These are phyloP conservation scores for Xylocampa areola DNA, from an alignment of 2,888 invertebrate species.

Conservation along the genomic window DNA sequence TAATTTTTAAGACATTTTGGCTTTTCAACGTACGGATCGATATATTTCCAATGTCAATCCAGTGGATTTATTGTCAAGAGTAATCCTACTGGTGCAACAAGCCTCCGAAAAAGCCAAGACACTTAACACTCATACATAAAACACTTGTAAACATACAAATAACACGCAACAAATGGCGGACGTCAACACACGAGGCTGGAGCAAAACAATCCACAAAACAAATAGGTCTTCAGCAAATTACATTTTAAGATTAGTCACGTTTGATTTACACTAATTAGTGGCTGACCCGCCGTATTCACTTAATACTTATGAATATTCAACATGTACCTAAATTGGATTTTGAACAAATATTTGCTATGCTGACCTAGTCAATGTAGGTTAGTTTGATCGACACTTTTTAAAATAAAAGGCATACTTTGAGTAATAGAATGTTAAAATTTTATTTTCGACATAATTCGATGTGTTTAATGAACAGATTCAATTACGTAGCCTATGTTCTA, in stretches of 20 bases:
- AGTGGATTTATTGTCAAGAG: no score
- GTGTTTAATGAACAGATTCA: no score
- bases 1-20: no score
- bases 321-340: conserved; percentile 54
- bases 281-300: conserved; percentile 62
- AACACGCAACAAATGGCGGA: conserved; percentile 13
- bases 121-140: conserved; percentile 6
- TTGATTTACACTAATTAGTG: conserved; percentile 69
- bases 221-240: conserved; percentile 59
- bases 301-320: conserved; percentile 74
- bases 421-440: no score
- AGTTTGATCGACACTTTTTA: neutral
- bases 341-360: conserved; percentile 57
- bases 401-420: no score
- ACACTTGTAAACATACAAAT: conserved; percentile 8
- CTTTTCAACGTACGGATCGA: no score
- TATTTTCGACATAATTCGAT: no score
- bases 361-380: conserved; percentile 1
- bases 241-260: conserved; percentile 69
- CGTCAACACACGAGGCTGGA: conserved; percentile 12
- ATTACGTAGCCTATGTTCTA: no score
- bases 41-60: no score
- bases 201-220: conserved; percentile 30
- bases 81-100: no score
- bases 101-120: neutral